phyloP scores from a whole-genome alignment of 1,140 invertebrate species.

The Phymorhynchus buccinoides region DNA sequence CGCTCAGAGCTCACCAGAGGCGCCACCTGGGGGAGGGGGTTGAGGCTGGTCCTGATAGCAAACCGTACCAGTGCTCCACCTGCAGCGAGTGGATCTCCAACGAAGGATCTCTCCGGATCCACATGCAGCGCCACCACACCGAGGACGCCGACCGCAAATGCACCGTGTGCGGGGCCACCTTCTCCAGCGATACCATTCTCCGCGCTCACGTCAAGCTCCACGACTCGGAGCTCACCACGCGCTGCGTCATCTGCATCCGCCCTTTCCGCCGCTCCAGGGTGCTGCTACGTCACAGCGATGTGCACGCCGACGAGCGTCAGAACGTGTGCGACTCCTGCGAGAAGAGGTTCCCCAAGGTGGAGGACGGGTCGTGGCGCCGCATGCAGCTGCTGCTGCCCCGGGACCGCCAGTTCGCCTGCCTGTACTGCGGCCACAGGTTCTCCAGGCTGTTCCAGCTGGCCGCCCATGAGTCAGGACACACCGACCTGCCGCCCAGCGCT shows the following conservation, averaged over 20 bases:
- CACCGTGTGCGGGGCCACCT: conserved; percentile 1
- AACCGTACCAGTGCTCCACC: conserved; percentile 11
- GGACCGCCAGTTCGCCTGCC: conserved; percentile 4
- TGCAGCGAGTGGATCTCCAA: conserved; percentile 24
- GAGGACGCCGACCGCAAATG: background rate
- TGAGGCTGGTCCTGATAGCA: background rate
- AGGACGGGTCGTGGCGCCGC: conserved; percentile 15
- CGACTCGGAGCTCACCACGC: background rate
- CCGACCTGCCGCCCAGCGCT: background rate
- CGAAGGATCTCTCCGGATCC: conserved; percentile 21
- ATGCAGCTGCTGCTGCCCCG: conserved; percentile 19
- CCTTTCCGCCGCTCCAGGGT: conserved; percentile 16
- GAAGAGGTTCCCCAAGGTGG: conserved; percentile 25
- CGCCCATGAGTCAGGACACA: conserved; percentile 17
- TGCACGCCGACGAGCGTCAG: conserved; percentile 27
- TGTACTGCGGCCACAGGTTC: conserved; percentile 20
- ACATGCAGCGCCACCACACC: conserved; percentile 25
- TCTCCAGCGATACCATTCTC: conserved; percentile 19
- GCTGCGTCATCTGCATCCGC: conserved; percentile 29
- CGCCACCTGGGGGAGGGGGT: background rate
- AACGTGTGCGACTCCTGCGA: conserved; percentile 33
- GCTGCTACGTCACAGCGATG: conserved; percentile 28
- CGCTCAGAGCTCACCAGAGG: conserved; percentile 22
- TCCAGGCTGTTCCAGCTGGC: conserved; percentile 14
- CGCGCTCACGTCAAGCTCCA: conserved; percentile 11